Conservation (phyloP, 2,113 vertebrate genomes). For the Todiramphus saurophagus region DNA sequence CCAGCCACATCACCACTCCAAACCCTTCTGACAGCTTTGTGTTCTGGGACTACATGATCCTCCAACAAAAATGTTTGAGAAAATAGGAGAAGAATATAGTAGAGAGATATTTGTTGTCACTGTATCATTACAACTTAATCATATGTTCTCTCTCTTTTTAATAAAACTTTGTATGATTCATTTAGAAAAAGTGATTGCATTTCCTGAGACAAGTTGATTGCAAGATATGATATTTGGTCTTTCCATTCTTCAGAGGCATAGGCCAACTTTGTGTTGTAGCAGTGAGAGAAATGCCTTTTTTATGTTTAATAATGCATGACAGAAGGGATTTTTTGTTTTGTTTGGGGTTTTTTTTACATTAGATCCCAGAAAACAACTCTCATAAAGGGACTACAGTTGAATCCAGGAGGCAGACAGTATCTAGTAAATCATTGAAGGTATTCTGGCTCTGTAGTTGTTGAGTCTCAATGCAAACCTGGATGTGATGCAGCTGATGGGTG, state of each 20-base stretch:
- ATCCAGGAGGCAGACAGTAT: neutral
- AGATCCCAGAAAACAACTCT: neutral
- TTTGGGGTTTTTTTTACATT: neutral
- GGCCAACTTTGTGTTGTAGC: neutral
- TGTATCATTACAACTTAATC: neutral
- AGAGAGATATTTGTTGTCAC: neutral
- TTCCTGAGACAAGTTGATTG: neutral
- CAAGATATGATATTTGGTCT: neutral
- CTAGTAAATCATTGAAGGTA: neutral
- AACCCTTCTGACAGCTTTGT: neutral
- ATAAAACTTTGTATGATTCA: neutral
- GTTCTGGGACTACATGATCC: neutral
- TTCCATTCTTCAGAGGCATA: neutral
- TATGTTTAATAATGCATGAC: neutral
- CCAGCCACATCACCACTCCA: fast-evolving
- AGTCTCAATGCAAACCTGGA: neutral
- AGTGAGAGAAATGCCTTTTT: neutral
- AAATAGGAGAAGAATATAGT: neutral
- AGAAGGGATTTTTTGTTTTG: neutral
- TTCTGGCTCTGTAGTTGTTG: neutral
- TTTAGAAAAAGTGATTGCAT: neutral
- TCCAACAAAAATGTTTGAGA: neutral
- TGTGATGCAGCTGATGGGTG: neutral
- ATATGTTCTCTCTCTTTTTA: neutral
- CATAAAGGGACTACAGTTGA: neutral